phyloP scores from a whole-genome alignment of 2,888 invertebrate genomes.

The Melipona bicolor region DNA sequence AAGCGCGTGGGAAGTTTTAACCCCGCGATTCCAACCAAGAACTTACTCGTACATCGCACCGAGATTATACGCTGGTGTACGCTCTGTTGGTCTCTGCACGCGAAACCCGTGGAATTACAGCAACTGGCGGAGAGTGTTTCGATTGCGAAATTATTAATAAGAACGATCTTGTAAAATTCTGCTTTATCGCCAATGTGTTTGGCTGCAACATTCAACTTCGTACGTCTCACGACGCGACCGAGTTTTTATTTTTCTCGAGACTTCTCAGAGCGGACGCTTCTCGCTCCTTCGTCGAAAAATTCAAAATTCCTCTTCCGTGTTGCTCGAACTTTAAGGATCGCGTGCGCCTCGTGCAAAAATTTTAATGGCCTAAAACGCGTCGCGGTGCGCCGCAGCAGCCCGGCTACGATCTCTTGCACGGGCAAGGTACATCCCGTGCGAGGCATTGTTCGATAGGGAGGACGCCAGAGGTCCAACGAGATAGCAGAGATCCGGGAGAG shows the following conservation, averaged over 20 bases:
- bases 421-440: constrained; percentile 51
- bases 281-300: background rate
- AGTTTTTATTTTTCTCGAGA: too few species aligned
- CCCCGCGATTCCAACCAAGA: background rate
- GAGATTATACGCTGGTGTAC: background rate
- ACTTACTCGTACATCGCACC: background rate
- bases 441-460: constrained; percentile 72
- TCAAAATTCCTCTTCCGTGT: background rate
- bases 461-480: constrained; percentile 64
- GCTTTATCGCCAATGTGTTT: too few species aligned
- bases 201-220: too few species aligned
- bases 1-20: background rate
- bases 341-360: constrained; percentile 32
- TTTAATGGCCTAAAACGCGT: constrained; percentile 59
- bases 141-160: too few species aligned
- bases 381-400: constrained; percentile 29
- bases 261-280: background rate
- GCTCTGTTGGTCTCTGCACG: background rate
- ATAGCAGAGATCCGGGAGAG: constrained; percentile 75
- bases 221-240: too few species aligned
- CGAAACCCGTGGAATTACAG: background rate
- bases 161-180: too few species aligned
- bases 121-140: too few species aligned
- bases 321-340: background rate
- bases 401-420: constrained; percentile 37